These are phyloP conservation scores for Graphium colonna DNA, from an alignment of 2,888 invertebrate species.

Conservation along the genomic window DNA sequence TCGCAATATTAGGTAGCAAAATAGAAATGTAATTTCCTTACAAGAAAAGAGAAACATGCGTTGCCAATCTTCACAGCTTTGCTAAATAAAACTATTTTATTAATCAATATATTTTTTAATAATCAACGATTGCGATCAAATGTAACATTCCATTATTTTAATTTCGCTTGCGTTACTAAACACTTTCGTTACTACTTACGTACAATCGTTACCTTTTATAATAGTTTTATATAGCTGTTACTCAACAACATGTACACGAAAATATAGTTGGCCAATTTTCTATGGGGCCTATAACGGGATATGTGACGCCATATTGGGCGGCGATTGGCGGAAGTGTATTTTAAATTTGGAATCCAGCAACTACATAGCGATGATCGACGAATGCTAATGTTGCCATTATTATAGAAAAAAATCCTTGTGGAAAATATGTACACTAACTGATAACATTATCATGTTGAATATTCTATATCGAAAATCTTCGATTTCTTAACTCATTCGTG, in stretches of 20 bases:
- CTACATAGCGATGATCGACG: slow-evolving; percentile 40
- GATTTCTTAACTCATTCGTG: too few species aligned
- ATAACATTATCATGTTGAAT: not conserved
- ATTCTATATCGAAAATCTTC: not conserved
- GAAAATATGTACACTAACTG: not conserved
- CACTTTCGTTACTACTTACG: too few species aligned
- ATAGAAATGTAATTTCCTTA: too few species aligned
- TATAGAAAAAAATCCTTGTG: too few species aligned
- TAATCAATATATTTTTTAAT: too few species aligned
- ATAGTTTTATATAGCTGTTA: not conserved
- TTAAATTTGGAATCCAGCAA: slow-evolving; percentile 52
- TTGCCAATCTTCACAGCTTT: too few species aligned
- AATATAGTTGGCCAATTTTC: slow-evolving; percentile 9
- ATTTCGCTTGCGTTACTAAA: too few species aligned
- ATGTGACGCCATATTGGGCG: slow-evolving; percentile 41
- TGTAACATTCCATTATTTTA: too few species aligned
- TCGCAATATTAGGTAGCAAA: too few species aligned
- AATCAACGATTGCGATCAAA: too few species aligned
- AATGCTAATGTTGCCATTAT: slow-evolving; percentile 43
- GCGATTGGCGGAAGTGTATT: slow-evolving; percentile 47
- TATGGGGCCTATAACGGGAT: slow-evolving; percentile 31
- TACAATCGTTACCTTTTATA: not conserved
- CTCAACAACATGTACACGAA: not conserved
- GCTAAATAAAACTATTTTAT: too few species aligned
- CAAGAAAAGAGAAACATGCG: too few species aligned